Evolutionary conservation across 2,113 vertebrate genomes (phyloP), one percentile per base, ranked within the genome.

Genomic region (Gymnocephalus cernua): DNA sequence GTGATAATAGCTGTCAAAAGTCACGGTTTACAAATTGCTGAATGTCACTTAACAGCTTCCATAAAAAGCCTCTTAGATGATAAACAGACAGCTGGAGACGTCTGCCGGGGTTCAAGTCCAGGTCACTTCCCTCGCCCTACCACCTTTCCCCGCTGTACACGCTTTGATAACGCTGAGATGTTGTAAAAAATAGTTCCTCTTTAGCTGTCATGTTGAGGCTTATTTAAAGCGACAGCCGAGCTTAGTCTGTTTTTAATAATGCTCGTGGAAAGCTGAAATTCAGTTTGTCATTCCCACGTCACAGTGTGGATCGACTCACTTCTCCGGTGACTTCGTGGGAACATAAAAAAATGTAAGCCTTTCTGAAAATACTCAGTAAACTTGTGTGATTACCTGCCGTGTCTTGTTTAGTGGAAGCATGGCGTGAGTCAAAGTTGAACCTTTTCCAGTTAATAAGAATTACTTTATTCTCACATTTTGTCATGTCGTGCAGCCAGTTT

Each of bases 161-260:
- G 38, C 88, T 69, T 53, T 74, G 81, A 75, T 86, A 51, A 77
- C 13, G 58, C 74, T 8, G 58, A 70, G 77, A 79, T 41, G 75
- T 64, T 57, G 59, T 87, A 44, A 79, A 89, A 38, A 87, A 85
- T n/a, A 87, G 69, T 79, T 80, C 48, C 83, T 85, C 61, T 59
- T 61, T 53, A 16, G 65, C 82, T 83, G 83, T 88, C 88, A 84
- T 14, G 3, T 38, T 72, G 58, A 79, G 27, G 68, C 50, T 83
- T 86, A 93, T 88, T 87, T 86, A 87, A 66, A 70, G 51, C 2
- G 73, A 77, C 88, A 82, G 41, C 54, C 71, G 4, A 41, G 73
- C 76, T 80, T 68, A 79, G 82, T 63, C 73, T 80, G 77, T 70
- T 88, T 86, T 89, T 63, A 89, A 90, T 90, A 88, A 85, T 86